These are phyloP conservation scores for Pyrocephalus nanus DNA, from an alignment of 2,797 vertebrate genomes.

Conservation along the genomic window DNA sequence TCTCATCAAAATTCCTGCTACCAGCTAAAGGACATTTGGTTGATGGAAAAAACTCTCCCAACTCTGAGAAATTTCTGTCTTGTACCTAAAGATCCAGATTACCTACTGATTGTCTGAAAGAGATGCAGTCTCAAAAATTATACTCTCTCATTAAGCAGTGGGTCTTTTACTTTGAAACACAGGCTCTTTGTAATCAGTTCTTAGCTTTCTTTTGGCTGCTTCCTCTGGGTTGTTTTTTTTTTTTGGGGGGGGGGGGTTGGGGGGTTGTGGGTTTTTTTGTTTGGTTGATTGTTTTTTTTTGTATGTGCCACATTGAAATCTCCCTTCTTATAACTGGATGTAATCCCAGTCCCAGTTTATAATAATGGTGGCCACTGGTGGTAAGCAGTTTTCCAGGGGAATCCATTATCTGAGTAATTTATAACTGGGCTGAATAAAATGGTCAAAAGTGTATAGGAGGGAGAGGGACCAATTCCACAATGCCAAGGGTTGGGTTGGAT, in stretches of 20 bases:
- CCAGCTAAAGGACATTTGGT: background rate
- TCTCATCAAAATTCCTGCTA: background rate
- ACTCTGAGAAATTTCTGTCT: background rate
- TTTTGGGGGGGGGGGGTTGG: too few species aligned
- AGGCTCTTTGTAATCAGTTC: background rate
- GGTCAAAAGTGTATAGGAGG: background rate
- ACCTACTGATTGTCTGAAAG: background rate
- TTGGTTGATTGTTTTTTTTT: background rate
- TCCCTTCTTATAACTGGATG: conserved; percentile 5
- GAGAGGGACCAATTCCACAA: background rate
- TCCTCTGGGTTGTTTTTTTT: background rate
- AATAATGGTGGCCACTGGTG: conserved; percentile 11
- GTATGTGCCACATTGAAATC: background rate
- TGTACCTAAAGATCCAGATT: background rate
- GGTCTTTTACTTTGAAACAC: background rate
- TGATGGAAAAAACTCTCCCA: background rate
- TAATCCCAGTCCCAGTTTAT: conserved; percentile 5
- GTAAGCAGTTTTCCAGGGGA: background rate
- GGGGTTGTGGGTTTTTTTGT: too few species aligned
- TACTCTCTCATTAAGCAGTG: background rate
- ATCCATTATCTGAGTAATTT: conserved; percentile 21
- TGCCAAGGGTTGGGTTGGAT: background rate
- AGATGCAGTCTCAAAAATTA: background rate
- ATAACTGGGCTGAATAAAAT: conserved; percentile 4
- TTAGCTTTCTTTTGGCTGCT: background rate